These are phyloP conservation scores for Ephestia elutella DNA, from an alignment of 1,140 invertebrate species.

Conservation along the genomic window DNA sequence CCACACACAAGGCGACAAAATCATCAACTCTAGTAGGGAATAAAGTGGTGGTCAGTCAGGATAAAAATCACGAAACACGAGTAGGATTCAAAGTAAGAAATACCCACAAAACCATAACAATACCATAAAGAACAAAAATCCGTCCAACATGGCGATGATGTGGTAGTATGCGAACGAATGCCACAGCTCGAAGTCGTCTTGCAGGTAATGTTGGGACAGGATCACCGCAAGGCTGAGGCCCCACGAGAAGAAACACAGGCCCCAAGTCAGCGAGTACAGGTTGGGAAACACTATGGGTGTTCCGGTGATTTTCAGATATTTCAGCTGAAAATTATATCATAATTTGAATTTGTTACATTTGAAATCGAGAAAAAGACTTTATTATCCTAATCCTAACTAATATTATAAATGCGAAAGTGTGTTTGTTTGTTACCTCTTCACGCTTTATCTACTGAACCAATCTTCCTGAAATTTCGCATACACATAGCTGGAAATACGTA, in stretches of 20 bases:
- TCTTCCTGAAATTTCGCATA: no score
- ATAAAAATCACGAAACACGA: no score
- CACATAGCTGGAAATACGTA: no score
- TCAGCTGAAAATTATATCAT: slow-evolving; percentile 63
- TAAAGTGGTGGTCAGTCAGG: no score
- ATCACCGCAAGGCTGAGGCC: slow-evolving; percentile 76
- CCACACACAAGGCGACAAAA: no score
- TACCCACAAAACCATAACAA: slow-evolving; percentile 11
- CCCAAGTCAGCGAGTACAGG: slow-evolving; percentile 76
- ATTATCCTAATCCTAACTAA: no score
- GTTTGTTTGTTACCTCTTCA: no score
- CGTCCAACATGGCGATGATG: slow-evolving; percentile 81
- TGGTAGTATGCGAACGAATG: slow-evolving; percentile 81
- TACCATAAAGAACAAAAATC: slow-evolving; percentile 79
- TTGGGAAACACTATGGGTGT: slow-evolving; percentile 78
- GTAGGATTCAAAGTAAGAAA: neutral
- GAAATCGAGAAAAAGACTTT: no score
- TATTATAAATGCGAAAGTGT: no score
- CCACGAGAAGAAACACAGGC: slow-evolving; percentile 78
- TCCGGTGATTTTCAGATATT: slow-evolving; percentile 79
- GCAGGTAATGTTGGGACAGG: slow-evolving; percentile 79
- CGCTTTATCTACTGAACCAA: no score
- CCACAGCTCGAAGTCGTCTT: slow-evolving; percentile 80
- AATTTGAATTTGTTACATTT: neutral
- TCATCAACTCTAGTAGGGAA: no score